phyloP scores from a whole-genome alignment of 2,113 vertebrate species.

The Xenopus tropicalis region UCB_Xtro_10.0 CM004447.2:55401501-55402000 shows the following conservation, averaged over 20 bases:
- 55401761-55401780: too few relatives aligned
- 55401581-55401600: too few relatives aligned
- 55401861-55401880: not conserved
- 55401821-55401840: not conserved
- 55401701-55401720: constrained; percentile 3
- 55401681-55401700: constrained; percentile 1
- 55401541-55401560: too few relatives aligned
- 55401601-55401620: not conserved
- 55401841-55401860: not conserved
- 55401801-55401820: constrained; percentile 1
- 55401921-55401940: constrained; percentile 11
- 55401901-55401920: constrained; percentile 10
- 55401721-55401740: not conserved
- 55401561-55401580: too few relatives aligned
- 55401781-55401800: too few relatives aligned
- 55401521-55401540: too few relatives aligned
- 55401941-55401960: not conserved
- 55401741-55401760: too few relatives aligned
- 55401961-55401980: constrained; percentile 4
- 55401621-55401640: not conserved
- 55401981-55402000: constrained; percentile 10
- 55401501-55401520: too few relatives aligned
- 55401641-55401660: constrained; percentile 6
- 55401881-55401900: constrained; percentile 18
- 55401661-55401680: constrained; percentile 9